These are phyloP conservation scores for Nebria brevicollis DNA, from an alignment of 2,888 invertebrate species.

Conservation along the genomic window DNA sequence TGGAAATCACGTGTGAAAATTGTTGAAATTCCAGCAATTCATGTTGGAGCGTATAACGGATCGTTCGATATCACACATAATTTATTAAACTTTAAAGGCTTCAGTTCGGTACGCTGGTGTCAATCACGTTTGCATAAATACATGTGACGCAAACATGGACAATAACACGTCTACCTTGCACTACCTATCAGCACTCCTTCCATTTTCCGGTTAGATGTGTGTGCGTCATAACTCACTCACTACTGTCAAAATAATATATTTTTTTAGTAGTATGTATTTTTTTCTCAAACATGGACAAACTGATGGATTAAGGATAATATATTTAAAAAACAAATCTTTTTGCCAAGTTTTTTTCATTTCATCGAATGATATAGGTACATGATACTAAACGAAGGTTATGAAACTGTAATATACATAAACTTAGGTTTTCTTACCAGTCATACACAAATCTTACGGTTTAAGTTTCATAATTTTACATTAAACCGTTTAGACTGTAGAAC, in stretches of 20 bases:
- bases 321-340: too few species aligned
- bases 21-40: constrained; percentile 28
- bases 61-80: background rate
- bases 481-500: too few species aligned
- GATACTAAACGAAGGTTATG: too few species aligned
- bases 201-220: background rate
- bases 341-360: too few species aligned
- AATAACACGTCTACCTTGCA: background rate
- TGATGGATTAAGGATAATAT: too few species aligned
- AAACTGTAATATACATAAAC: too few species aligned
- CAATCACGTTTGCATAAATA: background rate
- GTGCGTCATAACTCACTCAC: background rate
- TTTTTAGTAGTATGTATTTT: background rate
- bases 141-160: background rate
- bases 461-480: too few species aligned
- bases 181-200: background rate
- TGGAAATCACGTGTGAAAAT: constrained; percentile 35
- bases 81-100: background rate
- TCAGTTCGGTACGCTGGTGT: background rate
- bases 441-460: too few species aligned
- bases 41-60: background rate
- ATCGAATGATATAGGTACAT: too few species aligned
- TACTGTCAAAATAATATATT: background rate
- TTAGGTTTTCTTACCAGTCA: too few species aligned
- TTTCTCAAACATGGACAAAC: too few species aligned